Conservation (phyloP, 2,797 vertebrate species). For the Gobio occitaniae region DNA sequence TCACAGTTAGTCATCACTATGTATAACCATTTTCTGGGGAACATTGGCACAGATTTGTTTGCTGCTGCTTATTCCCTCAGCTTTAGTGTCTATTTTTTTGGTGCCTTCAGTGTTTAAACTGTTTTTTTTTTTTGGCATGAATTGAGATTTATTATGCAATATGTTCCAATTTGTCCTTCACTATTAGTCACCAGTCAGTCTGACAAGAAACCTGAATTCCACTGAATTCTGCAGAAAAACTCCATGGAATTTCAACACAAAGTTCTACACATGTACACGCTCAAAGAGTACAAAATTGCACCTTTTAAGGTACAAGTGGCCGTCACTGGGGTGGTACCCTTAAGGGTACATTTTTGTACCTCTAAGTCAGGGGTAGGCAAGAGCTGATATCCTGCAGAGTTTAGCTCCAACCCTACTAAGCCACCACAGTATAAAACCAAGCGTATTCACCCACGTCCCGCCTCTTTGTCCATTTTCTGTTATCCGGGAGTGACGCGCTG, state of each 20-base stretch:
- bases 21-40: not conserved
- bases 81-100: not conserved
- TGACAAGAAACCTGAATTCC: not conserved
- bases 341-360: too few species aligned
- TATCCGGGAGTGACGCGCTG: too few species aligned
- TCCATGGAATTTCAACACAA: not conserved
- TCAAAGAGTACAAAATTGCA: too few species aligned
- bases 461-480: too few species aligned
- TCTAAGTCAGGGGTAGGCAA: too few species aligned
- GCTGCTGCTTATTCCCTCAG: not conserved
- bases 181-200: not conserved
- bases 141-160: conserved; percentile 15
- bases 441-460: too few species aligned
- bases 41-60: not conserved
- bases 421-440: too few species aligned
- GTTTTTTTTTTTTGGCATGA: not conserved
- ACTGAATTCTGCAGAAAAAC: not conserved
- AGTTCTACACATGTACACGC: not conserved
- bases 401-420: too few species aligned
- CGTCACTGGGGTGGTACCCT: too few species aligned
- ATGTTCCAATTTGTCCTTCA: conserved; percentile 2
- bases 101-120: not conserved
- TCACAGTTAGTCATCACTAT: not conserved
- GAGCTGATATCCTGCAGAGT: too few species aligned
- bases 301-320: too few species aligned